Base-by-base conservation (phyloP, 1,140 invertebrate species). In the Hycleus cichorii region DNA sequence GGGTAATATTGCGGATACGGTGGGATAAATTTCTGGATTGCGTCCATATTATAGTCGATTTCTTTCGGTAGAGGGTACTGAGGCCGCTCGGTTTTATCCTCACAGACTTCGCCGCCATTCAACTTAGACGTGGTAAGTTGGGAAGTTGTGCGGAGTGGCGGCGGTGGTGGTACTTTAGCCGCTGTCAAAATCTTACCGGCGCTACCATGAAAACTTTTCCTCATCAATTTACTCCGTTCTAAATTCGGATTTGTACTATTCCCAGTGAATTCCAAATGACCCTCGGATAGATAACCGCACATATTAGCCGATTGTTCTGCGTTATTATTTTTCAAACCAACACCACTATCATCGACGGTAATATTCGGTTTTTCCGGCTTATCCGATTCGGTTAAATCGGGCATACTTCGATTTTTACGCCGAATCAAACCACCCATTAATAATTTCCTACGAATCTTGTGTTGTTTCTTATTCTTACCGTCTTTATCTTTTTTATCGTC, bases 371-470 rank as follows among this genome's bases (percentile, higher is more conserved):
- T 64, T 60, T 75, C 50, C 0, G 45, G 63, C 51, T 47, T 72
- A 45, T 87, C 83, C 2, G 80, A 81, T 70, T 92, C 90, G 2
- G 91, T 84, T 11, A 95, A 75, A 78, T 95, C 92, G 1, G 92
- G 92, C 88, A 95, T 90, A 56, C 90, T 93, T 59, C 90, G 77
- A 72, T 95, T 95, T 74, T 94, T 95, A 32, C 91, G 78, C 61
- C 86, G 81, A 38, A 94, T 93, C 49, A 94, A 76, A 1, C 90
- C 91, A 25, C 91, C 91, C 90, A 94, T 93, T 1, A 95, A 68
- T 1, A 94, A 67, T 74, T 93, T 94, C 69, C 91, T 79, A 26
- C 91, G 76, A 43, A 95, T 91, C 75, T 92, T 93, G 69, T 94
- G 91, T 70, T 94, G 91, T 64, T 94, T 95, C 68, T 93, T 93